Evolutionary conservation across 2,113 vertebrate genomes (phyloP), one percentile per base, ranked within the genome.

Genomic region (Tricholaema leucomelas): DNA sequence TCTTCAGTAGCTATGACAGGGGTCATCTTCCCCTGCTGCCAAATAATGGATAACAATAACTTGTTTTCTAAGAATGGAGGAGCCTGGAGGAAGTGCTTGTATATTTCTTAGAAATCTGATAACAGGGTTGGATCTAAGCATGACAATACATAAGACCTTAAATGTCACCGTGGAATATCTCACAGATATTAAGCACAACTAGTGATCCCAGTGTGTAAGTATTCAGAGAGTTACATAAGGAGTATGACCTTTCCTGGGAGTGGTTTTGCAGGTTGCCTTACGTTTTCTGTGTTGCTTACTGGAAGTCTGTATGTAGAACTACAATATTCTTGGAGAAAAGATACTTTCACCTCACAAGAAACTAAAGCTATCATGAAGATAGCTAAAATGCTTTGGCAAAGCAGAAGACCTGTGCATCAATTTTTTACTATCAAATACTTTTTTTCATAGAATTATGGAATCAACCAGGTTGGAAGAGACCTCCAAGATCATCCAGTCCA

Each of bases 81-180:
- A 66, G 12, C 10, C 46, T 46, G 19, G 61, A 84, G 48, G n/a
- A 89, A 91, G 31, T 46, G 8, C 38, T 52, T 58, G 31, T 31
- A 2, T 66, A 40, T 76, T 92, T 84, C 74, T 88, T 78, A 89
- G 55, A 91, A 88, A 88, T 75, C 13, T 55, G 66, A 65, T 72
- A 81, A 88, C 3, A 6, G 30, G 52, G 46, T 72, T 75, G 75
- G 16, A 30, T 81, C 63, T 72, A 61, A 85, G 8, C 42, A 48
- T 58, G 66, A 61, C 78, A 72, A 88, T 58, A 81, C 4, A 6
- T 48, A 54, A 23, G 27, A 78, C 38, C 44, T 88, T 64, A 87
- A 64, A 67, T 1, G 4, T 64, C 4, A 2, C 35, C 24, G 4
- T 79, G 15, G 24, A 74, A 44, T 88, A 75, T 40, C 35, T 88